Base-by-base conservation (phyloP, 2,113 vertebrate genomes). In the Caracal caracal region DNA sequence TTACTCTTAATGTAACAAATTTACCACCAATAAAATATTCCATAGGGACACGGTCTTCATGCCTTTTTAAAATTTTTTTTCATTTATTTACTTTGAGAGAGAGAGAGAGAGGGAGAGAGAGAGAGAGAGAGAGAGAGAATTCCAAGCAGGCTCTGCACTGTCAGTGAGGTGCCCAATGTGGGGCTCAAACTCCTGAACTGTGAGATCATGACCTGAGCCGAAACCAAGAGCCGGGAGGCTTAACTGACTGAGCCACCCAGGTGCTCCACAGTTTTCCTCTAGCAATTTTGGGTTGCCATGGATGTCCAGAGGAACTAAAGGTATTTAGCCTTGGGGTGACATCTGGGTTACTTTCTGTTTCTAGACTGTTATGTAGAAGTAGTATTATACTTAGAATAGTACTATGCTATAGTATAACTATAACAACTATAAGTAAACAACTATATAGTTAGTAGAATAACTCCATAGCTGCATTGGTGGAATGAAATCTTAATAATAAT, bases 1-100 rank as follows among this genome's bases (percentile, higher is more conserved):
- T 93, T 93, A 86, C 37, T 70, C 61, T 94, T 94, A 81, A 75
- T 66, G 30, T 85, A 12, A 96, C 35, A 87, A 90, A 68, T 87
- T 93, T 89, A 22, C 68, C 56, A 82, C 43, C 30, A 78, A 49
- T 9, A 59, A 47, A 83, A 83, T 79, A 20, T 89, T 90, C 20
- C 68, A 90, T 0, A 78, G 75, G 70, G 80, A 90, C 24, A 47
- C 0, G 16, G 5, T 82, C 63, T 91, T 94, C 43, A 82, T 89
- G 97, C 63, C 89, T 53, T 53, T 59, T 40, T 40, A 40, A 40
- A 40, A 40, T 56, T 56, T 20, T 56, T 56, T 20, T 59, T 22
- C 56, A 59, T 6, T 59, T 59, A 59, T 22, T 59, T 59, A 8
- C 22, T 59, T 59, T 59, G 56, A 59, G 13, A 49, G 49, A 49